Evolutionary conservation across 2,888 invertebrate genomes (phyloP).

Genomic region (Drosophila setosimentum): DNA sequence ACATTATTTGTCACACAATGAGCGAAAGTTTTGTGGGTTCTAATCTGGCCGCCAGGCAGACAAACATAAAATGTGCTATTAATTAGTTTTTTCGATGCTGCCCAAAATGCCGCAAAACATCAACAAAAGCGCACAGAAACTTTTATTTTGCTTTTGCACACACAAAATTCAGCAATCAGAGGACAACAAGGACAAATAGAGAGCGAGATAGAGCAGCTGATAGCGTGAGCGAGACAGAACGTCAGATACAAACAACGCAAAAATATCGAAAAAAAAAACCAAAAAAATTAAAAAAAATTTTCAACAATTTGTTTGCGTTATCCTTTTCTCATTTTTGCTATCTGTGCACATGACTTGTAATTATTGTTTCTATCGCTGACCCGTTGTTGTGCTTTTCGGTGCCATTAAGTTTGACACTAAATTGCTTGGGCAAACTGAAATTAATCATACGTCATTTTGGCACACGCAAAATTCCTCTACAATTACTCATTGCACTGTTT

Average conservation of each 20-base stretch:
- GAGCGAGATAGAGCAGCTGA: not conserved
- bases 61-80: slow-evolving; percentile 79
- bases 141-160: slow-evolving; percentile 23
- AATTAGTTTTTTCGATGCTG: slow-evolving; percentile 75
- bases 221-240: not conserved
- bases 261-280: slow-evolving; percentile 18
- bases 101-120: slow-evolving; percentile 53
- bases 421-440: slow-evolving; percentile 58
- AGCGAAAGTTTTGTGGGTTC: slow-evolving; percentile 14
- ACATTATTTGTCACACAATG: slow-evolving; percentile 76
- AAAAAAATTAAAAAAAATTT: slow-evolving; percentile 23
- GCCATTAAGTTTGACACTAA: slow-evolving; percentile 74
- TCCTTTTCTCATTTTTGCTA: slow-evolving; percentile 58
- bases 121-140: slow-evolving; percentile 53
- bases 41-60: slow-evolving; percentile 51
- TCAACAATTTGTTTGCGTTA: slow-evolving; percentile 36
- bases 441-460: slow-evolving; percentile 72
- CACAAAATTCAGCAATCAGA: slow-evolving; percentile 1
- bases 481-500: slow-evolving; percentile 42
- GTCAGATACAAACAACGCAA: slow-evolving; percentile 18
- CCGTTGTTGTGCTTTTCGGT: slow-evolving; percentile 45
- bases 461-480: slow-evolving; percentile 34
- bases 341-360: slow-evolving; percentile 70
- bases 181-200: not conserved
- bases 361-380: slow-evolving; percentile 48